Evolutionary conservation across 2,888 invertebrate genomes (phyloP).

Genomic region (Drosophila limbata): DNA sequence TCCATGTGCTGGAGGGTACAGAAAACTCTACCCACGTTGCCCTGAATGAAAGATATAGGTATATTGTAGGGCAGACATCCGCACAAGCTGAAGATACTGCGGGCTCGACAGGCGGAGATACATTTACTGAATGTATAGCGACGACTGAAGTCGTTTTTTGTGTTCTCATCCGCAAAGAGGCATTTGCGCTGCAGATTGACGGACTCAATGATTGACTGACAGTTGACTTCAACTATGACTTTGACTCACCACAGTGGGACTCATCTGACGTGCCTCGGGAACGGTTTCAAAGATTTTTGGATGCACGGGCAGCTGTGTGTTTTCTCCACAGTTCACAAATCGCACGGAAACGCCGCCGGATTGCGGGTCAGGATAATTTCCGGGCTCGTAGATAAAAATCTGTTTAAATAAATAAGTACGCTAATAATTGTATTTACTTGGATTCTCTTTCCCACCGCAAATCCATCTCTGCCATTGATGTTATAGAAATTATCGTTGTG

Average conservation of each 20-base stretch:
- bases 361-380: constrained; percentile 64
- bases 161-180: constrained; percentile 86
- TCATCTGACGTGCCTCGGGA: constrained; percentile 62
- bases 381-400: constrained; percentile 59
- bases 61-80: constrained; percentile 87
- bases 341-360: constrained; percentile 67
- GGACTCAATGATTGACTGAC: constrained; percentile 26
- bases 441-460: constrained; percentile 85
- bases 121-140: constrained; percentile 88
- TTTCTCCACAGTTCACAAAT: constrained; percentile 48
- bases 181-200: constrained; percentile 86
- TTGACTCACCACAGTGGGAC: constrained; percentile 46
- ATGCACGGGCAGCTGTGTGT: constrained; percentile 55
- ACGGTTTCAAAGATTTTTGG: constrained; percentile 70
- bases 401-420: constrained; percentile 6
- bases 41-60: constrained; percentile 54
- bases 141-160: constrained; percentile 63
- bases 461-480: constrained; percentile 86
- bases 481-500: constrained; percentile 87
- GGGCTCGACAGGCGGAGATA: constrained; percentile 87
- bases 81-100: constrained; percentile 86
- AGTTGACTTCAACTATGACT: constrained; percentile 2
- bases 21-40: constrained; percentile 51
- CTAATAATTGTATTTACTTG: background rate
- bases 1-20: constrained; percentile 81